A percentile compares a stretch with the other conserved stretches of the same genome.
Evolutionary conservation across 2,888 invertebrate genomes (phyloP).

Genomic region (Hirtodrosophila duncani): DNA sequence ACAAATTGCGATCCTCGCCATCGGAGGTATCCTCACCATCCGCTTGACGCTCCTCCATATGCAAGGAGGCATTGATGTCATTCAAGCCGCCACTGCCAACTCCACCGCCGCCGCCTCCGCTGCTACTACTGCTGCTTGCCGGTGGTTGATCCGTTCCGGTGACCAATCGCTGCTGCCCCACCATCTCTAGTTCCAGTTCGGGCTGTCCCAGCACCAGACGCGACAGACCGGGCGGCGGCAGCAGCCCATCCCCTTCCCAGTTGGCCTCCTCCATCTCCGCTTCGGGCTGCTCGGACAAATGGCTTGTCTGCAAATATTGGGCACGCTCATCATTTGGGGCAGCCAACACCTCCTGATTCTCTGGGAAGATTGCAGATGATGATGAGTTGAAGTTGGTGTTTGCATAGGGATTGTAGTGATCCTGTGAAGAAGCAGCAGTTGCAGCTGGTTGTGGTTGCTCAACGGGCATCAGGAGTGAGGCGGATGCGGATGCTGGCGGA

Average conservation of each 20-base stretch:
- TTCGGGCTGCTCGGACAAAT: conserved; percentile 81
- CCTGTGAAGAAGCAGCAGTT: conserved; percentile 69
- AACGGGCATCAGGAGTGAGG: no score
- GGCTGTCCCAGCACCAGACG: conserved; percentile 84
- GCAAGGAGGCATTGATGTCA: conserved; percentile 68
- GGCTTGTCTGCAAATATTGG: conserved; percentile 88
- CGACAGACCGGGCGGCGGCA: conserved; percentile 83
- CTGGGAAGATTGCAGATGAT: conserved; percentile 50
- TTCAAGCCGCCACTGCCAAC: no score
- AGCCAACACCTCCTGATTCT: conserved; percentile 80
- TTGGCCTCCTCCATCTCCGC: conserved; percentile 56
- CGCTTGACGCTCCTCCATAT: conserved; percentile 78
- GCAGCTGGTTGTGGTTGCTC: no score
- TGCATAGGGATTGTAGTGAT: no score
- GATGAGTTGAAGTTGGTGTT: no score
- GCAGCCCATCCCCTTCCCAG: conserved; percentile 77
- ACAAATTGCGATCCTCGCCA: conserved; percentile 47
- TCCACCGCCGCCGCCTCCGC: conserved; percentile 61
- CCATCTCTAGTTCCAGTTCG: no score
- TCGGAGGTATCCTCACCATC: conserved; percentile 77
- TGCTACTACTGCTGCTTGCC: conserved; percentile 78
- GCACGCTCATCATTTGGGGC: conserved; percentile 84
- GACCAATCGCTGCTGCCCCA: conserved; percentile 74
- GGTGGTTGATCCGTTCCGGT: conserved; percentile 80
- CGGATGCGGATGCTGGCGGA: no score